Conservation (phyloP, 1,140 invertebrate species). For the Drosophila prosaltans region DNA sequence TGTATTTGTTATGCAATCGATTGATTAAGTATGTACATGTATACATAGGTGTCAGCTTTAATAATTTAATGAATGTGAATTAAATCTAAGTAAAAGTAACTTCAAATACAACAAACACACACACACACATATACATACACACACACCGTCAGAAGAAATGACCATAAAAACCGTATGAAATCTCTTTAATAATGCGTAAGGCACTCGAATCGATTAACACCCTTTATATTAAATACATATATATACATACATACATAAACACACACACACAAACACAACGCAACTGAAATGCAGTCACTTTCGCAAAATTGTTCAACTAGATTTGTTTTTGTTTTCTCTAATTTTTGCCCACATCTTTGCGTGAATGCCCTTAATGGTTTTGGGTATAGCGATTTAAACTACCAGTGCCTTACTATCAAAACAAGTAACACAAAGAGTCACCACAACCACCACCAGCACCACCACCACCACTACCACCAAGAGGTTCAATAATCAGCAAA, state of each 20-base stretch:
- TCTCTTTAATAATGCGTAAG: slow-evolving; percentile 63
- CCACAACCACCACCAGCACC: slow-evolving; percentile 11
- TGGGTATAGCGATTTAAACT: slow-evolving; percentile 64
- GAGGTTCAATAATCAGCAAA: slow-evolving; percentile 25
- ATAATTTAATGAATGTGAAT: slow-evolving; percentile 78
- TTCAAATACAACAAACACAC: slow-evolving; percentile 25
- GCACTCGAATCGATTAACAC: slow-evolving; percentile 23
- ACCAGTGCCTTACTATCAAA: slow-evolving; percentile 69
- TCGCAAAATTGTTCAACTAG: not conserved
- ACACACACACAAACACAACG: not conserved
- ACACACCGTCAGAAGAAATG: slow-evolving; percentile 24
- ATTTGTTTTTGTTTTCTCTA: not conserved
- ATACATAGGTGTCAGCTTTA: slow-evolving; percentile 79
- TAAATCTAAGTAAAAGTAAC: slow-evolving; percentile 63
- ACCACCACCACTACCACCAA: slow-evolving; percentile 1
- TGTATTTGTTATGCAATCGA: slow-evolving; percentile 71
- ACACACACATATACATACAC: slow-evolving; percentile 29
- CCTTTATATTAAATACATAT: not conserved
- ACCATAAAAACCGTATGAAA: slow-evolving; percentile 52
- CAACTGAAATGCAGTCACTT: not conserved
- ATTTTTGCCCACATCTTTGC: not conserved
- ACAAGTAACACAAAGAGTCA: slow-evolving; percentile 35
- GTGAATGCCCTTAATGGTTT: slow-evolving; percentile 4
- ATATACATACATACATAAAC: not conserved
- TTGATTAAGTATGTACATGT: slow-evolving; percentile 70